phyloP scores from a whole-genome alignment of 2,113 vertebrate species.

The Odobenus rosmarus region DNA sequence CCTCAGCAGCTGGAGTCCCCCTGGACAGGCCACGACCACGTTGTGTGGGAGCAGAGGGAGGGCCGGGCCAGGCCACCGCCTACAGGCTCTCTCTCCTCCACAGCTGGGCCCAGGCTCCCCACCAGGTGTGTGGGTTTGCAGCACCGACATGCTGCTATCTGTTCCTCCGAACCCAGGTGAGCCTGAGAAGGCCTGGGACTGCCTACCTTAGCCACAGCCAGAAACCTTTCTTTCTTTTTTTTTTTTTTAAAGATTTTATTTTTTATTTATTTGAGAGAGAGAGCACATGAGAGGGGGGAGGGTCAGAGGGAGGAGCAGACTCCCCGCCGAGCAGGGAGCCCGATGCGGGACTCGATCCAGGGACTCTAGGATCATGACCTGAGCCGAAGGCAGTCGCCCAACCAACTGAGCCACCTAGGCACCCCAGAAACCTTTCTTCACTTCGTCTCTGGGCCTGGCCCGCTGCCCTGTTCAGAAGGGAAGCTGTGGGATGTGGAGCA shows the following conservation, averaged over 20 bases:
- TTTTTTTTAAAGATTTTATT: too few species aligned
- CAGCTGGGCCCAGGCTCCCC: slow-evolving; percentile 94
- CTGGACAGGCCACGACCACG: neutral
- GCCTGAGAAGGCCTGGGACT: neutral
- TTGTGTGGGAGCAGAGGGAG: neutral
- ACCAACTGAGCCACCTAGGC: too few species aligned
- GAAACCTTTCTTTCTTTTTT: neutral
- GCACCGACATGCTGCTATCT: slow-evolving; percentile 94
- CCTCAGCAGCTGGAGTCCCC: too few species aligned
- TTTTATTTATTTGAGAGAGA: too few species aligned
- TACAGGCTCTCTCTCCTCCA: neutral
- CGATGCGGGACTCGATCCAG: too few species aligned
- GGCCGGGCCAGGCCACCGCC: neutral
- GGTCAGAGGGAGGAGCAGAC: too few species aligned
- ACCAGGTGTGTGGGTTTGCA: slow-evolving; percentile 96
- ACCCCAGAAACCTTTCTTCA: neutral
- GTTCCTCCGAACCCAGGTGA: slow-evolving; percentile 88
- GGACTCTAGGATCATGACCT: too few species aligned
- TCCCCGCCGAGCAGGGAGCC: too few species aligned
- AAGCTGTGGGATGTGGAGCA: neutral
- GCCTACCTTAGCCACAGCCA: neutral
- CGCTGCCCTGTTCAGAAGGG: neutral
- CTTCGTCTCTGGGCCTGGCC: neutral
- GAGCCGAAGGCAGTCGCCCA: too few species aligned
- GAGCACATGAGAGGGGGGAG: too few species aligned